A percentile compares a stretch with the other conserved stretches of the same genome.
phyloP scores from a whole-genome alignment of 1,140 invertebrate species.

The Nomia melanderi region DNA sequence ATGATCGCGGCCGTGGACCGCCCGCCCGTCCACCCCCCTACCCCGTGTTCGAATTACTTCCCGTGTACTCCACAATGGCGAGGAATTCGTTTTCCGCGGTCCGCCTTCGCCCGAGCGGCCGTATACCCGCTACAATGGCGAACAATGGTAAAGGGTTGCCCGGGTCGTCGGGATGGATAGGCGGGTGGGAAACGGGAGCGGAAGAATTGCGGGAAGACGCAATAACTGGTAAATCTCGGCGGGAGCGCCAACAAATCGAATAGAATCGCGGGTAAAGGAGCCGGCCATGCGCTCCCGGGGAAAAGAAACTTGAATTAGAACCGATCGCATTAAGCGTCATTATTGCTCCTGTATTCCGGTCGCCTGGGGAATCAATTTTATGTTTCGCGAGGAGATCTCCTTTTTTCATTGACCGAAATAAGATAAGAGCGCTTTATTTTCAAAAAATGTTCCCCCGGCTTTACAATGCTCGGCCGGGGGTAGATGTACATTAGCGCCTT shows the following conservation, averaged over 20 bases:
- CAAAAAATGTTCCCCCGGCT: too few relatives aligned
- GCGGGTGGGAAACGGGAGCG: slow-evolving; percentile 49
- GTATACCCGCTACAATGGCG: slow-evolving; percentile 55
- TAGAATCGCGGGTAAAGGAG: background rate
- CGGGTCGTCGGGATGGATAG: slow-evolving; percentile 45
- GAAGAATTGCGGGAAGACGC: slow-evolving; percentile 56
- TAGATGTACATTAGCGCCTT: too few relatives aligned
- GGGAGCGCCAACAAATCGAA: slow-evolving; percentile 16
- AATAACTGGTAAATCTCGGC: slow-evolving; percentile 53
- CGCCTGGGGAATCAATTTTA: too few relatives aligned
- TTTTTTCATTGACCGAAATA: too few relatives aligned
- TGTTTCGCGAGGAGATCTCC: too few relatives aligned
- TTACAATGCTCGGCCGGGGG: too few relatives aligned
- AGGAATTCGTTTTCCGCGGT: slow-evolving; percentile 59
- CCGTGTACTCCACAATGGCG: slow-evolving; percentile 56
- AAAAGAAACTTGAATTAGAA: background rate
- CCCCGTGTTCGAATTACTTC: slow-evolving; percentile 60
- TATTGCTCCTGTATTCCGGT: too few relatives aligned
- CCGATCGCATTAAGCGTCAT: background rate
- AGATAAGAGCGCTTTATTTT: too few relatives aligned
- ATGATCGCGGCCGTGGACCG: slow-evolving; percentile 46
- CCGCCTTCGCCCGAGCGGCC: background rate
- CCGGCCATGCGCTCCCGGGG: background rate
- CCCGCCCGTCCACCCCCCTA: slow-evolving; percentile 15
- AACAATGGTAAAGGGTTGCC: slow-evolving; percentile 54